A percentile compares a stretch with the other conserved stretches of the same genome.
These are phyloP conservation scores for Pseudorhombus dupliciocellatus DNA, from an alignment of 2,113 vertebrate genomes.

Conservation along the genomic window DNA sequence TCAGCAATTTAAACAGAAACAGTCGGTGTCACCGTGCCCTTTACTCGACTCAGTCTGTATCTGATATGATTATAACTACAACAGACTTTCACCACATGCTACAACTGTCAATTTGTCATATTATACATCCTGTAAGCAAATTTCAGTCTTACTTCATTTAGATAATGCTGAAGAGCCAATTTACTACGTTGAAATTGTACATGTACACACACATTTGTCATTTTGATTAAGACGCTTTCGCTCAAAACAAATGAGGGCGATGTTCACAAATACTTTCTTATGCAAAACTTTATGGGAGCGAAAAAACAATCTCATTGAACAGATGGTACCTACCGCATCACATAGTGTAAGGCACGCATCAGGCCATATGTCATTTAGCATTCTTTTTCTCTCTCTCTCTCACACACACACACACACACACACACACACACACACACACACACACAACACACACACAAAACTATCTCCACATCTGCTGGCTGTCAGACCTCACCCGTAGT, in stretches of 20 bases:
- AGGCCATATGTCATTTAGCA: conserved; percentile 43
- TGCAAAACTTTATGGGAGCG: conserved; percentile 17
- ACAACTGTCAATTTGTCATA: not conserved
- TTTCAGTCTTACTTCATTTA: too few relatives aligned
- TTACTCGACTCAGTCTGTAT: not conserved
- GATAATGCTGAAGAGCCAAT: not conserved
- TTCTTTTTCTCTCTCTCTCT: conserved; percentile 19
- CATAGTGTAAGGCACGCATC: conserved; percentile 26
- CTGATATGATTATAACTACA: not conserved
- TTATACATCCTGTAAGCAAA: not conserved
- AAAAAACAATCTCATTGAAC: conserved; percentile 20
- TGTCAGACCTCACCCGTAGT: conserved; percentile 88
- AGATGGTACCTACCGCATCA: conserved; percentile 28
- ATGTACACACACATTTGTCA: not conserved
- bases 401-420: not conserved
- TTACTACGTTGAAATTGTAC: not conserved
- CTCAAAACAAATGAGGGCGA: not conserved
- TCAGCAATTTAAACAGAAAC: conserved; percentile 33
- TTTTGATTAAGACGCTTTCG: not conserved
- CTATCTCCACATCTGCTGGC: conserved; percentile 60
- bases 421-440: conserved; percentile 7
- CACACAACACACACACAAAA: conserved; percentile 6
- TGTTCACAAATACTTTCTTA: conserved; percentile 21
- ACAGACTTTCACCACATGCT: not conserved
- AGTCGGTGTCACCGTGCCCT: not conserved